A percentile compares a stretch with the other conserved stretches of the same genome.
phyloP scores from a whole-genome alignment of 37 sponge, comb jelly and placozoan genomes.

The Amphimedon queenslandica region DNA sequence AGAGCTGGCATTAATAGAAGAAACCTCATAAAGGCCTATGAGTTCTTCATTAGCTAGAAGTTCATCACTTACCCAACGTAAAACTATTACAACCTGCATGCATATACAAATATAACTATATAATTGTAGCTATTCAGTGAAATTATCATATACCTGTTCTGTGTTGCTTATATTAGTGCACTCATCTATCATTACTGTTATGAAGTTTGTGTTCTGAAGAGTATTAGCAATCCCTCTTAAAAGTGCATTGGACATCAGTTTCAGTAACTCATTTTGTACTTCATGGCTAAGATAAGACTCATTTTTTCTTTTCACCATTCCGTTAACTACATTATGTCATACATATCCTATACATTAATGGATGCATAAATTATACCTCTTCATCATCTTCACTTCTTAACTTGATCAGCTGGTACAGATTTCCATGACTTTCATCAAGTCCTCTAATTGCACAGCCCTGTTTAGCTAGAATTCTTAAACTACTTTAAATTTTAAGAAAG shows the following conservation, averaged over 20 bases:
- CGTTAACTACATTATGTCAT: too few relatives aligned
- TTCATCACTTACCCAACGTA: slow-evolving; percentile 24
- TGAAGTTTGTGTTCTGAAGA: slow-evolving; percentile 10
- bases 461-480: slow-evolving; percentile 19
- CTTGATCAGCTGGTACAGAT: slow-evolving; percentile 29
- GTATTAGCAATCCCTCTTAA: slow-evolving; percentile 15
- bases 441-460: slow-evolving; percentile 43
- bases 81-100: slow-evolving; percentile 21
- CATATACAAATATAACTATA: too few relatives aligned
- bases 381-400: slow-evolving; percentile 2
- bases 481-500: slow-evolving; percentile 19
- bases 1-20: slow-evolving; percentile 10
- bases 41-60: slow-evolving; percentile 46
- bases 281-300: slow-evolving; percentile 30
- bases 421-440: slow-evolving; percentile 17
- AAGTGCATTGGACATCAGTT: slow-evolving; percentile 23
- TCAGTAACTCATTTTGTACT: slow-evolving; percentile 38
- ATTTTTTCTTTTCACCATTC: slow-evolving; percentile 15
- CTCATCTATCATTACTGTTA: slow-evolving; percentile 52
- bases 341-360: background rate
- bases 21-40: slow-evolving; percentile 23
- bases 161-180: slow-evolving; percentile 39
- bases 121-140: too few relatives aligned
- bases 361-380: background rate
- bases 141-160: too few relatives aligned